These are phyloP conservation scores for Peromyscus aztecus DNA, from an alignment of 2,797 vertebrate genomes.

Conservation along the genomic window DNA sequence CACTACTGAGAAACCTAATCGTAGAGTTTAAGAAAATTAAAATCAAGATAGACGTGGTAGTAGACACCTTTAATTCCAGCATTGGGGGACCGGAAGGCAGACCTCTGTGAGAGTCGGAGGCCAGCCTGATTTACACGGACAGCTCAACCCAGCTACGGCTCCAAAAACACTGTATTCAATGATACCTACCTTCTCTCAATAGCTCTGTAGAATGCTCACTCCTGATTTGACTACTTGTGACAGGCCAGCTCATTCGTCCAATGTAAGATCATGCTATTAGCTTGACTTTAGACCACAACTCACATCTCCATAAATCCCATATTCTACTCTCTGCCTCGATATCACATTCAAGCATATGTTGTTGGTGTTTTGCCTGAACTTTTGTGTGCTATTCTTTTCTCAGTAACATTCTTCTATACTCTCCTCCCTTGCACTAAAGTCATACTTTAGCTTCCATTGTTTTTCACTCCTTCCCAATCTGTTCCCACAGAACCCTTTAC, in stretches of 20 bases:
- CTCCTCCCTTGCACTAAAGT: background rate
- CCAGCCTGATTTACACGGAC: background rate
- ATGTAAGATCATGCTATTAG: background rate
- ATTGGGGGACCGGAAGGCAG: background rate
- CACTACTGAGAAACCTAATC: background rate
- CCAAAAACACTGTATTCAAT: background rate
- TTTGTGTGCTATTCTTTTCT: background rate
- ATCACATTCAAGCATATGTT: background rate
- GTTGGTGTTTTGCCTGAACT: background rate
- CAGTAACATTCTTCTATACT: background rate
- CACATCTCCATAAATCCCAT: background rate
- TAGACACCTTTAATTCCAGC: background rate
- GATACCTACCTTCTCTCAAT: background rate
- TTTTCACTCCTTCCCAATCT: background rate
- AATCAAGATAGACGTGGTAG: background rate
- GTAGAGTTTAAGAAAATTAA: constrained; percentile 55
- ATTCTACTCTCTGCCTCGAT: background rate
- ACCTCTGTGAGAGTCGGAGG: background rate
- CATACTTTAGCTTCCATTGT: background rate
- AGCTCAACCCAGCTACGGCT: background rate
- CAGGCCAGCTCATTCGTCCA: background rate
- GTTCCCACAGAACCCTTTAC: background rate
- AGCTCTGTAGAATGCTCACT: background rate
- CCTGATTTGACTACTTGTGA: background rate
- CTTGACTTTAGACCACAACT: background rate